Conservation (phyloP, 2,797 vertebrate species). For the Limosa lapponica region DNA sequence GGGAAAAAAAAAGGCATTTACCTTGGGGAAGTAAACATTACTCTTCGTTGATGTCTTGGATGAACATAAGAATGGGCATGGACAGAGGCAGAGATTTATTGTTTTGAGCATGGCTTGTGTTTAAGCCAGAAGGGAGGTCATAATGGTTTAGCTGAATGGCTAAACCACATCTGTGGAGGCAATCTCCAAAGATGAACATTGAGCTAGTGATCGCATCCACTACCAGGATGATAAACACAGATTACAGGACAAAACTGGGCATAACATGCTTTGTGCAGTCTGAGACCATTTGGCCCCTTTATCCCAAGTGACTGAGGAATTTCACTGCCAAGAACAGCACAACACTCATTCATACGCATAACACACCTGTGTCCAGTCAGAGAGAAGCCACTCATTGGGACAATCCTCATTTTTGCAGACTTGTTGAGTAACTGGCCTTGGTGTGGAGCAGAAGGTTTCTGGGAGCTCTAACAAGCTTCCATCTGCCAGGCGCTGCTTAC, state of each 20-base stretch:
- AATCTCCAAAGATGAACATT: not conserved
- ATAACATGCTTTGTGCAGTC: not conserved
- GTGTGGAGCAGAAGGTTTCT: slow-evolving; percentile 87
- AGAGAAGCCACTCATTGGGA: slow-evolving; percentile 87
- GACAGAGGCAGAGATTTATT: not conserved
- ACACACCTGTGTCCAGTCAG: slow-evolving; percentile 90
- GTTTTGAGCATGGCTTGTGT: not conserved
- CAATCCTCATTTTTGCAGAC: slow-evolving; percentile 85
- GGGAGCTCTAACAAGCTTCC: slow-evolving; percentile 91
- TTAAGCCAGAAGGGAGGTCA: not conserved
- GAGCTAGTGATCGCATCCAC: not conserved
- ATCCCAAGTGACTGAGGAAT: not conserved
- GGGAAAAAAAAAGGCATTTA: not conserved
- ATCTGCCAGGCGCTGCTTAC: slow-evolving; percentile 92
- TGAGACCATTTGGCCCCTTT: not conserved
- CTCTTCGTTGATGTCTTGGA: not conserved
- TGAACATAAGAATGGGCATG: not conserved
- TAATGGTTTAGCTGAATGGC: not conserved
- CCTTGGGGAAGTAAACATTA: not conserved
- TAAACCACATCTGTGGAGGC: not conserved
- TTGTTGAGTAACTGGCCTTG: slow-evolving; percentile 77
- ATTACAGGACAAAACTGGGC: not conserved
- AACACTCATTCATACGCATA: not conserved
- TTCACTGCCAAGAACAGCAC: not conserved
- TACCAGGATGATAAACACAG: not conserved